These are phyloP conservation scores for Fragum sueziense DNA, from an alignment of 2,888 invertebrate species.

Conservation along the genomic window DNA sequence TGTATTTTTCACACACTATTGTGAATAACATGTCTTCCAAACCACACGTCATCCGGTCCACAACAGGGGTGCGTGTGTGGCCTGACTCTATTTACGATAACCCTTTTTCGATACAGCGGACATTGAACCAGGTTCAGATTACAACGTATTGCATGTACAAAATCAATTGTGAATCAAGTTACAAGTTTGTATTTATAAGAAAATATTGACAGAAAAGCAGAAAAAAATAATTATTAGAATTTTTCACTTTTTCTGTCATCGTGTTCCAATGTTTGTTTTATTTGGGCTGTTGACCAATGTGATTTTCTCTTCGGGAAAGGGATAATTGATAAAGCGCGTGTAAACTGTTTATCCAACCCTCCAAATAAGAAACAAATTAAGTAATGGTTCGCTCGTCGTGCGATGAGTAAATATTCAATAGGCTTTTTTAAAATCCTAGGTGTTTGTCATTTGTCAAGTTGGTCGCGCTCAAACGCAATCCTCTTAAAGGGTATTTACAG, in stretches of 20 bases:
- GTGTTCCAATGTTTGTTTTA: no score
- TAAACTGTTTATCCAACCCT: constrained; percentile 17
- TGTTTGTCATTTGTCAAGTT: background rate
- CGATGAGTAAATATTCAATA: background rate
- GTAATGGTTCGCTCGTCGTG: background rate
- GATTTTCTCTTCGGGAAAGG: no score
- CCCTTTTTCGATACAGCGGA: no score
- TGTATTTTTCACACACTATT: background rate
- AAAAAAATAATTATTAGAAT: no score
- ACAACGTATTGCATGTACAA: no score
- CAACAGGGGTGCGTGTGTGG: constrained; percentile 9
- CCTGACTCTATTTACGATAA: background rate
- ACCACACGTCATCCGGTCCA: background rate
- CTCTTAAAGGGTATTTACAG: background rate
- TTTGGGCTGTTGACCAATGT: no score
- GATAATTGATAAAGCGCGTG: constrained; percentile 14
- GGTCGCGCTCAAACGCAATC: background rate
- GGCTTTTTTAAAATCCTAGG: background rate
- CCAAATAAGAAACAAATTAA: constrained; percentile 8
- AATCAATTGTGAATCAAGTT: no score
- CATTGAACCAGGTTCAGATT: no score
- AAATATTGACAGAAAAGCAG: no score
- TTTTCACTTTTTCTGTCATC: no score
- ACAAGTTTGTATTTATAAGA: no score
- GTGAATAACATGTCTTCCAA: background rate